phyloP scores from a whole-genome alignment of 2,888 invertebrate genomes.

The Torymus auratus region DNA sequence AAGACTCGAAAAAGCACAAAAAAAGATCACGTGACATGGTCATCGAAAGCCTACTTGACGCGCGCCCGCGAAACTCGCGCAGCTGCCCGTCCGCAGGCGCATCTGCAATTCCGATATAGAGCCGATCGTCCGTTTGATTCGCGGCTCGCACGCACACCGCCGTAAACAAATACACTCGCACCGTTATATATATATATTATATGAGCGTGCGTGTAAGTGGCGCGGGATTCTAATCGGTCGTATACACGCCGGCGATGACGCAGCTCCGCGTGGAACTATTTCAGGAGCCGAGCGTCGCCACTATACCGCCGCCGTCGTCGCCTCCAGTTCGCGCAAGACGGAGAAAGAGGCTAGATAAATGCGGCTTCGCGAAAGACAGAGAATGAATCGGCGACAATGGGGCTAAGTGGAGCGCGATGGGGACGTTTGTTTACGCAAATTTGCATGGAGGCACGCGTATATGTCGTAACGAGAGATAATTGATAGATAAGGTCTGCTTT shows the following conservation, averaged over 20 bases:
- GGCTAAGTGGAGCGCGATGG: not conserved
- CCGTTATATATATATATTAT: not conserved
- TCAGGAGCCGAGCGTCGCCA: constrained; percentile 50
- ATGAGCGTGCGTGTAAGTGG: constrained; percentile 5
- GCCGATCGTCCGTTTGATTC: constrained; percentile 21
- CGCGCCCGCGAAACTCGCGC: not conserved
- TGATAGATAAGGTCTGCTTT: too few species aligned
- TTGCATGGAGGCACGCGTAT: not conserved
- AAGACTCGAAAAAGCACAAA: too few species aligned
- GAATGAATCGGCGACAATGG: not conserved
- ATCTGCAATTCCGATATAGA: constrained; percentile 36
- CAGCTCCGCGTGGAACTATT: constrained; percentile 57
- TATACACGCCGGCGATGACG: constrained; percentile 51
- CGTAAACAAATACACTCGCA: constrained; percentile 15
- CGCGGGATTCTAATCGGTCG: constrained; percentile 56
- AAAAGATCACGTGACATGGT: too few species aligned
- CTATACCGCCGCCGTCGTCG: not conserved
- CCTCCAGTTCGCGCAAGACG: not conserved
- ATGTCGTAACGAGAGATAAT: too few species aligned
- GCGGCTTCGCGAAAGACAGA: constrained; percentile 14
- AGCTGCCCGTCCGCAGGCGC: not conserved
- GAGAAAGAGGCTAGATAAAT: constrained; percentile 32
- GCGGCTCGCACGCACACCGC: constrained; percentile 1
- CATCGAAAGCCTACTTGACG: too few species aligned
- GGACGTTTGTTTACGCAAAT: constrained; percentile 5